These are phyloP conservation scores for Aspidiotus destructor DNA, from an alignment of 2,888 invertebrate genomes.

Conservation along the genomic window DNA sequence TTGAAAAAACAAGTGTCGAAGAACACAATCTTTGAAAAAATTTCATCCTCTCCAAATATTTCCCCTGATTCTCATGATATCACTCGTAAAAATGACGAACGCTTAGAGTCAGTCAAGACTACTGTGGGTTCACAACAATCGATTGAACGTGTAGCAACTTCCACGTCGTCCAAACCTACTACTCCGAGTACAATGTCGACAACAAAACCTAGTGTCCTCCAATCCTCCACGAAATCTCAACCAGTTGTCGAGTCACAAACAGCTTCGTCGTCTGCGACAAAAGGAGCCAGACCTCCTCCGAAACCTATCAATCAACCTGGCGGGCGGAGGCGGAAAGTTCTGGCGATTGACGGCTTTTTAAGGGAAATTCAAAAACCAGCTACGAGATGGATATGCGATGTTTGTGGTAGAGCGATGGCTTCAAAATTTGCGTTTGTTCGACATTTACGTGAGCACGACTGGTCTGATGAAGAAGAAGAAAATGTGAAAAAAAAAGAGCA, in stretches of 20 bases:
- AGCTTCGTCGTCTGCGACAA: background rate
- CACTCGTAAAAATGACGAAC: background rate
- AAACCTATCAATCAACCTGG: background rate
- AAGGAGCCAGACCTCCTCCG: background rate
- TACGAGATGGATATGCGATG: constrained; percentile 9
- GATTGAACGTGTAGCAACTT: background rate
- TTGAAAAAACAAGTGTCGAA: background rate
- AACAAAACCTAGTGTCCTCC: background rate
- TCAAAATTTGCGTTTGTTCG: constrained; percentile 18
- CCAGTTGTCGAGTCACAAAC: background rate
- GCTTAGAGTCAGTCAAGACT: background rate
- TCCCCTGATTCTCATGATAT: background rate
- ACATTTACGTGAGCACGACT: constrained; percentile 8
- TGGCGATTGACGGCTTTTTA: constrained; percentile 15
- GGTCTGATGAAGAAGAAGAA: background rate
- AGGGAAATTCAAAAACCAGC: constrained; percentile 1
- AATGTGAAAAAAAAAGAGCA: background rate
- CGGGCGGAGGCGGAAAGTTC: background rate
- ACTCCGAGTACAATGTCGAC: background rate
- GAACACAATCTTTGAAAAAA: constrained; percentile 1
- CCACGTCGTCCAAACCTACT: background rate
- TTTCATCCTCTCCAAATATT: background rate
- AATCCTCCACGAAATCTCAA: background rate
- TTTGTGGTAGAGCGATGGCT: constrained; percentile 16
- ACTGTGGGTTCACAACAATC: background rate